Evolutionary conservation across 92 coral and sea anemone genomes (phyloP), one percentile per base, ranked within the genome.

Genomic region (Porites cylindrica): DNA sequence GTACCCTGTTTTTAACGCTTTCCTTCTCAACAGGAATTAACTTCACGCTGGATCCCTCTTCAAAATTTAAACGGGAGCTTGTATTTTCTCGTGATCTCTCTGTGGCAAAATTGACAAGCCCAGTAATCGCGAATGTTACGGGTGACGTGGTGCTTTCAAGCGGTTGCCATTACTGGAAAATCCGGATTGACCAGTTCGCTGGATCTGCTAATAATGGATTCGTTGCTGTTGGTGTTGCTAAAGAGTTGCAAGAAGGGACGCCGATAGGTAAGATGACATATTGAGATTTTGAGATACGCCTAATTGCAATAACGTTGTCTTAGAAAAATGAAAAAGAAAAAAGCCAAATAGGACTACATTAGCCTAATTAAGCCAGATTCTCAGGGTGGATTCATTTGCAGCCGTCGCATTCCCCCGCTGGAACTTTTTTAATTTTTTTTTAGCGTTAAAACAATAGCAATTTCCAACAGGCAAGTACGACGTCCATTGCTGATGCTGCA

Each of bases 151-250:
- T 86, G 16, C 93, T 95, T 70, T 81, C 91, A 70, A 90, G 85
- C 51, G 98, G 98, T 6, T 92, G 90, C 72, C 98, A 95, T 67
- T 95, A 93, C 90, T 95, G 98, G 98, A 95, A 91, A 82, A 80
- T 93, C 63, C 87, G 85, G 85, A 87, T 95, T 51, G 98, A 95
- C 82, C 98, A 93, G 87, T 95, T 93, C 66, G 10, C 82, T 51
- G 98, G 98, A 69, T 85, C 84, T 16, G 91, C 76, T 50, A 78
- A 91, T 61, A 73, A 85, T 64, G 98, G 98, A 14, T 95, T 90
- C 32, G 78, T 95, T 14, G 96, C 98, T 1, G 84, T 93, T 50
- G 98, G 98, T 4, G 93, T 93, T 24, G 90, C 94, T 7, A 75
- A 62, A 58, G 87, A 61, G 32, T 62, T 83, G 59, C 67, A 75